Evolutionary conservation across 2,797 vertebrate species (phyloP).

Genomic region (Phalanger gymnotis): DNA sequence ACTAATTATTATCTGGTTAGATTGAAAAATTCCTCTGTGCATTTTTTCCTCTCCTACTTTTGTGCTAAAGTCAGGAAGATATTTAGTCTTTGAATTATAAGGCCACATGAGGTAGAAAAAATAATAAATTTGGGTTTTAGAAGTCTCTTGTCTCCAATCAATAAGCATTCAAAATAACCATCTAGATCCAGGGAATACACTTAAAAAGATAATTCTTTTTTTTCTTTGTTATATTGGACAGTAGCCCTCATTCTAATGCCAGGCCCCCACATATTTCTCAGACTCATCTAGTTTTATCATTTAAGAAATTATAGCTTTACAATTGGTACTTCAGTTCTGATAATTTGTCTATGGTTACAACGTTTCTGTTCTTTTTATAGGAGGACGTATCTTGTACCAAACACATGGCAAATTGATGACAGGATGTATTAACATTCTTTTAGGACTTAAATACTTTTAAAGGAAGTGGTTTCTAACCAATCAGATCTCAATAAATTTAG

Average conservation of each 20-base stretch:
- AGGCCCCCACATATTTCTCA: background rate
- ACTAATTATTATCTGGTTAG: background rate
- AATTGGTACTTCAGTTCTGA: background rate
- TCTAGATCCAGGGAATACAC: background rate
- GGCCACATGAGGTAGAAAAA: background rate
- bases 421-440: too few relatives aligned
- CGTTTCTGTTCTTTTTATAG: background rate
- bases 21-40: background rate
- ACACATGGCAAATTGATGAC: background rate
- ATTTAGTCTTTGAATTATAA: background rate
- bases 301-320: background rate
- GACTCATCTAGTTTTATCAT: background rate
- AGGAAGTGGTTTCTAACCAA: background rate
- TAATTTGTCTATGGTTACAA: background rate
- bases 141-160: background rate
- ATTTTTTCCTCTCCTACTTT: background rate
- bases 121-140: background rate
- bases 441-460: background rate
- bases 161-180: background rate
- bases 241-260: background rate
- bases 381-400: background rate
- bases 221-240: background rate
- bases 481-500: background rate
- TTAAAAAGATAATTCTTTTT: background rate
- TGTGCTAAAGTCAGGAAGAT: background rate